Evolutionary conservation across 2,797 vertebrate species (phyloP).

Genomic region (Lacerta bilineata): DNA sequence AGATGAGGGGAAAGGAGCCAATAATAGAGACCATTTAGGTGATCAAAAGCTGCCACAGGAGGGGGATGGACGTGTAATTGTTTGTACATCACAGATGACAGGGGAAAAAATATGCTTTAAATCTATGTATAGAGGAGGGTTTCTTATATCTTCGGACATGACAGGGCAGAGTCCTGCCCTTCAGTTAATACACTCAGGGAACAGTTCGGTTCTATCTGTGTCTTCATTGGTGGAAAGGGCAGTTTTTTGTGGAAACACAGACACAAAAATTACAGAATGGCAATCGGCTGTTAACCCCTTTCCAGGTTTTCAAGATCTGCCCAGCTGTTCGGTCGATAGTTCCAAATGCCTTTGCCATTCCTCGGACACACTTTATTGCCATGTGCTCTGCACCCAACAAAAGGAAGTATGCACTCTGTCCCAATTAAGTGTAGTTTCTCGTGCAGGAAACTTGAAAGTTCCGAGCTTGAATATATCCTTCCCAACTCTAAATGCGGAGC

Average conservation of each 20-base stretch:
- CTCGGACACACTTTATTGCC: constrained; percentile 51
- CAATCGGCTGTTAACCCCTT: not conserved
- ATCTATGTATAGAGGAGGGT: constrained; percentile 48
- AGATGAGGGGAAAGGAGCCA: constrained; percentile 38
- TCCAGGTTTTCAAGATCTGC: not conserved
- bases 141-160: constrained; percentile 52
- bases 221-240: not conserved
- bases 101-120: constrained; percentile 56
- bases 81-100: constrained; percentile 47
- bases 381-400: constrained; percentile 36
- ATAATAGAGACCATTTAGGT: constrained; percentile 37
- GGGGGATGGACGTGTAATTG: not conserved
- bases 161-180: constrained; percentile 42
- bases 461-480: constrained; percentile 62
- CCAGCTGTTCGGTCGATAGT: not conserved
- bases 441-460: constrained; percentile 17
- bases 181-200: constrained; percentile 42
- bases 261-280: not conserved
- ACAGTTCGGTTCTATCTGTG: constrained; percentile 32
- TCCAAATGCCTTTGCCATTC: constrained; percentile 38
- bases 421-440: not conserved
- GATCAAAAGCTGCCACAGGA: constrained; percentile 25
- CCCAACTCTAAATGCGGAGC: constrained; percentile 76
- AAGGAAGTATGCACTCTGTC: constrained; percentile 33
- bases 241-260: constrained; percentile 40